Conservation (phyloP, 2,888 invertebrate genomes). For the Erpobdella octoculata region DNA sequence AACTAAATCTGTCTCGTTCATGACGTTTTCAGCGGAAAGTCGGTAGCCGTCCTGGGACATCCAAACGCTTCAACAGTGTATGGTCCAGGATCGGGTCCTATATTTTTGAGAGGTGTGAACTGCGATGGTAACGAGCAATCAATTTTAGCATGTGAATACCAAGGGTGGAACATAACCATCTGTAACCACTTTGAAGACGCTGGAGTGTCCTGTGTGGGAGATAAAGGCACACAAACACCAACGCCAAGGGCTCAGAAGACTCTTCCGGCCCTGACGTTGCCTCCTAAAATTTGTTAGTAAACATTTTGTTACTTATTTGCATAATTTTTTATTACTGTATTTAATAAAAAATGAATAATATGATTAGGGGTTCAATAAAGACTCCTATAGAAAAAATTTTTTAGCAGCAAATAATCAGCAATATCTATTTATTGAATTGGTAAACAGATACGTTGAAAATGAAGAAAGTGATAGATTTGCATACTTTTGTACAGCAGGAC, state of each 20-base stretch:
- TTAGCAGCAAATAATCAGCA: no score
- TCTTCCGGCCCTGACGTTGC: constrained; percentile 28
- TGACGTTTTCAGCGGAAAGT: constrained; percentile 15
- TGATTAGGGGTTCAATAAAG: no score
- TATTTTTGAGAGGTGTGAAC: constrained; percentile 46
- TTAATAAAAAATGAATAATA: no score
- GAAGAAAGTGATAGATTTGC: no score
- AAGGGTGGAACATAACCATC: constrained; percentile 62
- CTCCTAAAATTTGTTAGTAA: constrained; percentile 36
- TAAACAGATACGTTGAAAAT: no score
- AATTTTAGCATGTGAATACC: constrained; percentile 58
- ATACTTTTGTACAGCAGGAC: no score
- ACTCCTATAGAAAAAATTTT: no score
- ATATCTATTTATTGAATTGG: no score
- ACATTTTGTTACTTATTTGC: background rate
- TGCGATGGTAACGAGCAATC: constrained; percentile 60
- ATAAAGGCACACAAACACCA: constrained; percentile 29
- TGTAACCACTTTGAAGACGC: constrained; percentile 65
- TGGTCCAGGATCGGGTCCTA: constrained; percentile 27
- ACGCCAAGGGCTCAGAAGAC: constrained; percentile 25
- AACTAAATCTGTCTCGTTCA: no score
- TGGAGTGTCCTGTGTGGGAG: constrained; percentile 54
- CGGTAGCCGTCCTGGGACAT: constrained; percentile 21
- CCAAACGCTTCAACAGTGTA: background rate
- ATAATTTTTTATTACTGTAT: no score